Percentiles rank a stretch among this genome's conserved stretches.
Evolutionary conservation across 2,888 invertebrate species (phyloP).

Genomic region (Magallana nippona): DNA sequence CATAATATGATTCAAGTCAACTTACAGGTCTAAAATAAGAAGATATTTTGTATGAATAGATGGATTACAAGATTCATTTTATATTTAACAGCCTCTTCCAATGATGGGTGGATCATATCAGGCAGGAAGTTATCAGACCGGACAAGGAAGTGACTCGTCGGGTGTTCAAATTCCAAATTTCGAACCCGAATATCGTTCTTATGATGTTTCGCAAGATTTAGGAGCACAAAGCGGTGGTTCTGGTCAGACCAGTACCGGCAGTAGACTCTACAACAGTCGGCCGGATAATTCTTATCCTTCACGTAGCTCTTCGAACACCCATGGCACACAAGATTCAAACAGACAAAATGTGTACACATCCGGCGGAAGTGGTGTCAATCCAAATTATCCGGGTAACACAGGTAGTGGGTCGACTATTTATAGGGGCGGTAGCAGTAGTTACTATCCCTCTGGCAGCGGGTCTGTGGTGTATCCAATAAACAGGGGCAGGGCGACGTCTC

Average conservation of each 20-base stretch:
- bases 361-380: constrained; percentile 1
- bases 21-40: no score
- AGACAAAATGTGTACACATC: constrained; percentile 10
- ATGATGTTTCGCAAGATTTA: constrained; percentile 8
- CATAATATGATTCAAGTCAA: not conserved
- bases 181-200: constrained; percentile 26
- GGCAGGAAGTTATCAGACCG: not conserved
- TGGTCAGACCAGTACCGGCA: not conserved
- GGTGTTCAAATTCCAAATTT: constrained; percentile 22
- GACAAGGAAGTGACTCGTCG: constrained; percentile 21
- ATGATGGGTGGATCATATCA: constrained; percentile 36
- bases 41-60: no score
- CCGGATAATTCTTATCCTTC: not conserved
- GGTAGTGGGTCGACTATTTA: not conserved
- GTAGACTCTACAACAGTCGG: constrained; percentile 6
- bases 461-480: not conserved
- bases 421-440: not conserved
- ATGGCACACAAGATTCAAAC: not conserved
- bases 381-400: constrained; percentile 19
- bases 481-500: constrained; percentile 2
- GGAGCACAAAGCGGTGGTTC: constrained; percentile 4
- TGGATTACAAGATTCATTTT: no score
- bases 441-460: constrained; percentile 4
- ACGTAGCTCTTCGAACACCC: no score
- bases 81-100: constrained; percentile 31